Evolutionary conservation across 1,140 invertebrate genomes (phyloP).

Genomic region (Euura saliciscinereae): DNA sequence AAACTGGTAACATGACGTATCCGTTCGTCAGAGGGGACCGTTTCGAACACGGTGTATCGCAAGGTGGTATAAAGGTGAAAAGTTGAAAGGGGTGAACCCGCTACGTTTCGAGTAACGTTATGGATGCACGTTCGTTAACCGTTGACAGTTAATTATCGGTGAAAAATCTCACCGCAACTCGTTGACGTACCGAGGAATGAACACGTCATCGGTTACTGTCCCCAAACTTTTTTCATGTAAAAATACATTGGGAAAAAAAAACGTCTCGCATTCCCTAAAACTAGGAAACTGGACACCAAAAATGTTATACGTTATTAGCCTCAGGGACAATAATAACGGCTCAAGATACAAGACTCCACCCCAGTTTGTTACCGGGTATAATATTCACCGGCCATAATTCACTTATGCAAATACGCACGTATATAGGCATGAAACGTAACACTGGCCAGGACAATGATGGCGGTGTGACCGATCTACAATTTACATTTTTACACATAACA

Average conservation of each 20-base stretch:
- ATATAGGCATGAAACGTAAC: background rate
- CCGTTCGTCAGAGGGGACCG: no score
- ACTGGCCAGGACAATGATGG: background rate
- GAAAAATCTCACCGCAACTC: background rate
- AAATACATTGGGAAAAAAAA: no score
- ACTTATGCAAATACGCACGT: background rate
- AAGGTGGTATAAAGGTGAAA: background rate
- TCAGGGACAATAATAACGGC: no score
- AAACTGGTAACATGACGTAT: no score
- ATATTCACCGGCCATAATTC: slow-evolving; percentile 5
- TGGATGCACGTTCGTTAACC: slow-evolving; percentile 1
- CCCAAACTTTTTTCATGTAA: no score
- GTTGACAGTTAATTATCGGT: slow-evolving; percentile 7
- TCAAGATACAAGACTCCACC: no score
- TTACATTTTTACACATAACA: no score
- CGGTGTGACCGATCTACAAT: background rate
- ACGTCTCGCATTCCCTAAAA: no score
- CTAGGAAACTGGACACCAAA: no score
- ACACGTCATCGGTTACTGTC: no score
- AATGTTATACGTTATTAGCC: no score
- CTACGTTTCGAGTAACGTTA: background rate
- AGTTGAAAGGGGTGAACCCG: background rate
- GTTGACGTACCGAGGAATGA: background rate
- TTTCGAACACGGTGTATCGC: background rate
- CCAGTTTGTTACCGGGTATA: background rate